Conservation (phyloP, 2,888 invertebrate species). For the Oscheius sp. region DNA sequence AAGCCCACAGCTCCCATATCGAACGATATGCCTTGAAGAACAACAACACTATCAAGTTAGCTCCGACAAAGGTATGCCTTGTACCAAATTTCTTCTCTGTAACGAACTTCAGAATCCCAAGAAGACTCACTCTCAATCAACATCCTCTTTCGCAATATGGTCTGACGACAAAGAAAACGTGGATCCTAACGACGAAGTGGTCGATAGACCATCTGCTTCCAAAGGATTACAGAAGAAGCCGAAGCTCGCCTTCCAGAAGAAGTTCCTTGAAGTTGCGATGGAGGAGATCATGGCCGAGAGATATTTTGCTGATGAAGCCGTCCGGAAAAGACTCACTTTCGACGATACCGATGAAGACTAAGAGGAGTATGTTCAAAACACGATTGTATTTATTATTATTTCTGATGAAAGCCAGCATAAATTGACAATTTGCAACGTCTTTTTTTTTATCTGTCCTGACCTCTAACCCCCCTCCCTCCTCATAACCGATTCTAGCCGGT, state of each 20-base stretch:
- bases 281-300: slow-evolving; percentile 18
- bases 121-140: neutral
- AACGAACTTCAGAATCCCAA: slow-evolving; percentile 5
- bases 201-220: too few relatives aligned
- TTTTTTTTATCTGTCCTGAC: too few relatives aligned
- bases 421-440: too few relatives aligned
- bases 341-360: neutral
- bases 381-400: neutral
- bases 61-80: slow-evolving; percentile 4
- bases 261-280: slow-evolving; percentile 12
- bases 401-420: too few relatives aligned
- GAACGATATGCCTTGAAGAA: slow-evolving; percentile 36
- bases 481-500: neutral
- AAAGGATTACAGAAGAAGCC: slow-evolving; percentile 6
- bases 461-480: too few relatives aligned
- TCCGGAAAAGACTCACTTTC: slow-evolving; percentile 14
- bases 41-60: slow-evolving; percentile 18
- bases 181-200: slow-evolving; percentile 10
- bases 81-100: neutral
- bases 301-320: neutral
- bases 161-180: slow-evolving; percentile 35
- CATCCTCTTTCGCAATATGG: slow-evolving; percentile 32
- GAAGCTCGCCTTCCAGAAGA: slow-evolving; percentile 22
- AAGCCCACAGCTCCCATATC: slow-evolving; percentile 43
- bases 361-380: neutral